These are phyloP conservation scores for Cremastinae sp. DNA, from an alignment of 2,888 invertebrate species.

Conservation along the genomic window DNA sequence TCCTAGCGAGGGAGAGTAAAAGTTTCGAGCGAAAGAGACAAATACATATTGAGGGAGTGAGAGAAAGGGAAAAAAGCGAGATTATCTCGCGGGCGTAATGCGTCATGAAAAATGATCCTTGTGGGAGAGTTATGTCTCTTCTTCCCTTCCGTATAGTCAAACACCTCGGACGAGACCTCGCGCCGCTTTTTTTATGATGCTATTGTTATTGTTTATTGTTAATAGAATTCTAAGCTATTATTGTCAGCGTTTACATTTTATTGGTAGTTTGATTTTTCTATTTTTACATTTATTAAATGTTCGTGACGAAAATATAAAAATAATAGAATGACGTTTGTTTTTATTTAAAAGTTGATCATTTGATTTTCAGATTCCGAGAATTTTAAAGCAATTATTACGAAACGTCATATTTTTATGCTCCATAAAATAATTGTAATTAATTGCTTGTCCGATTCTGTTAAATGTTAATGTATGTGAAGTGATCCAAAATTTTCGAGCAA, in stretches of 20 bases:
- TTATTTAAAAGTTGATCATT: too few species aligned
- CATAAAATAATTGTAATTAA: too few species aligned
- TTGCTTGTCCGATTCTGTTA: neutral
- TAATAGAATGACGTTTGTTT: too few species aligned
- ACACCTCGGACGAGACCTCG: constrained; percentile 58
- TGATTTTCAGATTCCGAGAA: too few species aligned
- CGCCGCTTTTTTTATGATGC: constrained; percentile 61
- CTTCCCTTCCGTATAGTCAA: constrained; percentile 59
- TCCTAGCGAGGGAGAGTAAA: constrained; percentile 3
- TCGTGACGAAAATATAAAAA: too few species aligned
- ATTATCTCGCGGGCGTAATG: constrained; percentile 71
- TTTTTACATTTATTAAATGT: too few species aligned
- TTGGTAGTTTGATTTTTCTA: too few species aligned
- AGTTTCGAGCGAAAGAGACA: constrained; percentile 39
- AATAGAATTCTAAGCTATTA: neutral
- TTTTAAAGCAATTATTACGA: too few species aligned
- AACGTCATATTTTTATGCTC: too few species aligned
- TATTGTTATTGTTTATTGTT: constrained; percentile 26
- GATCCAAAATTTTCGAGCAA: neutral
- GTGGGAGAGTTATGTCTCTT: constrained; percentile 68
- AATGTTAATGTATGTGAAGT: neutral
- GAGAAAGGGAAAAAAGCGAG: constrained; percentile 44
- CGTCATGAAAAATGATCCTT: constrained; percentile 75
- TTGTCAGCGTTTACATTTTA: neutral
- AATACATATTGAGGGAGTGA: constrained; percentile 46